Percentiles rank a stretch among this genome's conserved stretches.
Conservation (phyloP, 1,140 invertebrate species). For the Argopecten irradians region DNA sequence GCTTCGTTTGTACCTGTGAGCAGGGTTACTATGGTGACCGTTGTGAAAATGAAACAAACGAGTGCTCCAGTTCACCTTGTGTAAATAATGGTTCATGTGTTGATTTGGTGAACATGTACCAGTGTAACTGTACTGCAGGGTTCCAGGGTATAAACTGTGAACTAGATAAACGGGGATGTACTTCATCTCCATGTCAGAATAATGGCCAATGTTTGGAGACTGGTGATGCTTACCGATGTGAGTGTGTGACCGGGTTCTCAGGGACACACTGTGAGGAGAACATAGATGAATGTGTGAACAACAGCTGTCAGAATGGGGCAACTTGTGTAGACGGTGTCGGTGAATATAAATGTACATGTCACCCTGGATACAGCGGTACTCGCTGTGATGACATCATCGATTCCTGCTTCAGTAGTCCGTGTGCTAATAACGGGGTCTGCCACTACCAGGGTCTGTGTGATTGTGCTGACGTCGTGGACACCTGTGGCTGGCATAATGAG, state of each 20-base stretch:
- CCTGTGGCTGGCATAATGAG: slow-evolving; percentile 62
- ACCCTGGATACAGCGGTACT: slow-evolving; percentile 92
- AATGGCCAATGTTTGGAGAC: slow-evolving; percentile 72
- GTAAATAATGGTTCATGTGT: slow-evolving; percentile 85
- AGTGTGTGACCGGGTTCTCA: slow-evolving; percentile 58
- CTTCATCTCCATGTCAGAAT: slow-evolving; percentile 61
- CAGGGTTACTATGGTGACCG: slow-evolving; percentile 67
- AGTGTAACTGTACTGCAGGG: slow-evolving; percentile 57
- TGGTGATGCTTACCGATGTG: slow-evolving; percentile 53
- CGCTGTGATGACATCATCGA: slow-evolving; percentile 81
- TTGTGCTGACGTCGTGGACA: slow-evolving; percentile 52
- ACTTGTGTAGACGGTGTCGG: slow-evolving; percentile 48
- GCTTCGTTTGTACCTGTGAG: slow-evolving; percentile 53
- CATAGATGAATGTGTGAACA: slow-evolving; percentile 93
- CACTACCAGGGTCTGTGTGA: slow-evolving; percentile 57
- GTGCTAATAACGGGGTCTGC: slow-evolving; percentile 61
- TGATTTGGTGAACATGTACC: slow-evolving; percentile 79
- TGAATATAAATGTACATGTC: slow-evolving; percentile 79
- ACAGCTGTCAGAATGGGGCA: slow-evolving; percentile 48
- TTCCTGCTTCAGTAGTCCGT: slow-evolving; percentile 55
- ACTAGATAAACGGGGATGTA: slow-evolving; percentile 57
- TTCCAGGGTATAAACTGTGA: slow-evolving; percentile 58
- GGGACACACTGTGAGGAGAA: slow-evolving; percentile 78
- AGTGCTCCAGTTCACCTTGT: slow-evolving; percentile 59
- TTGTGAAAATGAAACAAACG: slow-evolving; percentile 81